A percentile compares a stretch with the other conserved stretches of the same genome.
These are phyloP conservation scores for Dasysyrphus albostriatus DNA, from an alignment of 2,888 invertebrate genomes.

Conservation along the genomic window DNA sequence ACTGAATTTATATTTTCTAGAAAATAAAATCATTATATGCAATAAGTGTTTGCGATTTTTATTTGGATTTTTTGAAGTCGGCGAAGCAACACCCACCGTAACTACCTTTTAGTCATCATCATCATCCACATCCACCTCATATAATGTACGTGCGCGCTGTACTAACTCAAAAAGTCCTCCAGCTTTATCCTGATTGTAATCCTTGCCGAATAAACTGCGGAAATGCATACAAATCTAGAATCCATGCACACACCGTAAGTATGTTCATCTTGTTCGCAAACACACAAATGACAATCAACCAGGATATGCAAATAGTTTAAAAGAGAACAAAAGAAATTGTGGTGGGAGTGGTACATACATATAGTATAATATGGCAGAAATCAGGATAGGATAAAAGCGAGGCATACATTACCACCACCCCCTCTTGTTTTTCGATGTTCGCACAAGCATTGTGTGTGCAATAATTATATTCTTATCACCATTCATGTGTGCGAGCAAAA, in stretches of 20 bases:
- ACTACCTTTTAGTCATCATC: neutral
- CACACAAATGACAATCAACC: slow-evolving; percentile 32
- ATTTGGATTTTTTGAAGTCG: too few species aligned
- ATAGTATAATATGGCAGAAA: slow-evolving; percentile 1
- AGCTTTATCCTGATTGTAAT: slow-evolving; percentile 72
- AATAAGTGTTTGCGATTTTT: too few species aligned
- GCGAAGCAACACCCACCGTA: neutral
- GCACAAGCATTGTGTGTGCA: slow-evolving; percentile 39
- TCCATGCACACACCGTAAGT: slow-evolving; percentile 25
- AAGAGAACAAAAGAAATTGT: slow-evolving; percentile 38
- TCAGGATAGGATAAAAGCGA: neutral
- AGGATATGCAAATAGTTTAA: slow-evolving; percentile 67
- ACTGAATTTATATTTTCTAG: too few species aligned
- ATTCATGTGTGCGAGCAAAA: slow-evolving; percentile 53
- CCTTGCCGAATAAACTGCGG: slow-evolving; percentile 63
- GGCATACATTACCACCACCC: neutral
- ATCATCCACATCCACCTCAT: slow-evolving; percentile 1
- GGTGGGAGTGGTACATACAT: neutral
- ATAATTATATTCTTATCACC: slow-evolving; percentile 71
- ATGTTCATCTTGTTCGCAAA: slow-evolving; percentile 18
- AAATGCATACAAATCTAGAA: slow-evolving; percentile 65
- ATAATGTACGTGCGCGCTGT: neutral
- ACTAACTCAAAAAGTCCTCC: slow-evolving; percentile 56
- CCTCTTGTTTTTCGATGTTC: slow-evolving; percentile 6
- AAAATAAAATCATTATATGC: too few species aligned